phyloP scores from a whole-genome alignment of 2,113 vertebrate genomes.

The Rhinichthys klamathensis region DNA sequence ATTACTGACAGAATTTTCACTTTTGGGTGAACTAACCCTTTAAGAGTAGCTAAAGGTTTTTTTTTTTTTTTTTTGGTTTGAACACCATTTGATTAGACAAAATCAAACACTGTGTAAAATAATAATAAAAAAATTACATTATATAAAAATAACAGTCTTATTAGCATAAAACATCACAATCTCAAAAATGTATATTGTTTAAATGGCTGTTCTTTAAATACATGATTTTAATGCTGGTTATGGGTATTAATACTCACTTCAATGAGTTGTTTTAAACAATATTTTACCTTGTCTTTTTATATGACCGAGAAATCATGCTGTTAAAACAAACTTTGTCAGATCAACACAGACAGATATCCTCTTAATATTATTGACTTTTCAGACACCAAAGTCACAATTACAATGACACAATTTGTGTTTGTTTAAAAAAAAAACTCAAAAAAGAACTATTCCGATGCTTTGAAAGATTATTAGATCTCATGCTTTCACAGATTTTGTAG shows the following conservation, averaged over 20 bases:
- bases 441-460: not conserved
- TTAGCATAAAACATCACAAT: not conserved
- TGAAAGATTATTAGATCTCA: not conserved
- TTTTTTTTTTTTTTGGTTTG: not conserved
- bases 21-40: too few relatives aligned
- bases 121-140: not conserved
- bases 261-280: not conserved
- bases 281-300: not conserved
- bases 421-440: too few relatives aligned
- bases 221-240: not conserved
- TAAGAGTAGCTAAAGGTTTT: too few relatives aligned
- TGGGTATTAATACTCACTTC: not conserved
- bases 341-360: not conserved
- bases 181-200: not conserved
- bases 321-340: not conserved
- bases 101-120: constrained; percentile 3
- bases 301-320: not conserved
- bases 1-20: too few relatives aligned
- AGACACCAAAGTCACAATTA: constrained; percentile 16
- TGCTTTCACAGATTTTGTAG: constrained; percentile 11
- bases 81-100: not conserved
- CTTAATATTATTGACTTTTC: not conserved
- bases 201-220: not conserved
- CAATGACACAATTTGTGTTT: not conserved
- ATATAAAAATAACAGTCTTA: not conserved